A percentile compares a stretch with the other conserved stretches of the same genome.
phyloP scores from a whole-genome alignment of 2,888 invertebrate species.

The Xestia rhomboidea region DNA sequence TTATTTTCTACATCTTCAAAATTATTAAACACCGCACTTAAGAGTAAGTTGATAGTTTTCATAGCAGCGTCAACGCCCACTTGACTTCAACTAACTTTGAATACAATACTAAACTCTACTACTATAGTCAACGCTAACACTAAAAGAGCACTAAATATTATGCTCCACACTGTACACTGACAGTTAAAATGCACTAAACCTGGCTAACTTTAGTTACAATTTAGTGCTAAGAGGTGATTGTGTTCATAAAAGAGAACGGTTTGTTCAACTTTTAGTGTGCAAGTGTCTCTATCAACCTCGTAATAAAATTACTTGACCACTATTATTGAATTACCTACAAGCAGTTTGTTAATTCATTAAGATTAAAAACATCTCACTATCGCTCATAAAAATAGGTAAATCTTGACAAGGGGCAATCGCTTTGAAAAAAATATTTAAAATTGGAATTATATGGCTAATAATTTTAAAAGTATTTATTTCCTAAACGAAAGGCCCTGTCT shows the following conservation, averaged over 20 bases:
- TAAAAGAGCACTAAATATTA: constrained; percentile 5
- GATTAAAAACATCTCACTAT: not conserved
- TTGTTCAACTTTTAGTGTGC: not conserved
- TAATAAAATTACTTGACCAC: not conserved
- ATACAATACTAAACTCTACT: constrained; percentile 44
- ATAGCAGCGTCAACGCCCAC: constrained; percentile 18
- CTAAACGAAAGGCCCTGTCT: not conserved
- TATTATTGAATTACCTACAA: not conserved
- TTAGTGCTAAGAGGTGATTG: constrained; percentile 42
- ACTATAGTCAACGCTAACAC: constrained; percentile 2
- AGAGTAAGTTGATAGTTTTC: not conserved
- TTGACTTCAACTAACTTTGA: constrained; percentile 34
- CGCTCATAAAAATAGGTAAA: not conserved
- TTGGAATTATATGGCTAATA: no score
- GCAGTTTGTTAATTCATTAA: not conserved
- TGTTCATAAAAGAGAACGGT: constrained; percentile 40
- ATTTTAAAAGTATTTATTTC: not conserved
- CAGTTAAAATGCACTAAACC: constrained; percentile 34
- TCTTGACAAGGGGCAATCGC: no score
- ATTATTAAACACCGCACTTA: not conserved
- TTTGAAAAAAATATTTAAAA: no score
- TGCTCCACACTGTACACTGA: not conserved
- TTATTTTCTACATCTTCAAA: not conserved
- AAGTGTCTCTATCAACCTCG: not conserved
- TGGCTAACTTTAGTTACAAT: constrained; percentile 15